These are phyloP conservation scores for Pterois miles DNA, from an alignment of 2,797 vertebrate genomes.

Conservation along the genomic window DNA sequence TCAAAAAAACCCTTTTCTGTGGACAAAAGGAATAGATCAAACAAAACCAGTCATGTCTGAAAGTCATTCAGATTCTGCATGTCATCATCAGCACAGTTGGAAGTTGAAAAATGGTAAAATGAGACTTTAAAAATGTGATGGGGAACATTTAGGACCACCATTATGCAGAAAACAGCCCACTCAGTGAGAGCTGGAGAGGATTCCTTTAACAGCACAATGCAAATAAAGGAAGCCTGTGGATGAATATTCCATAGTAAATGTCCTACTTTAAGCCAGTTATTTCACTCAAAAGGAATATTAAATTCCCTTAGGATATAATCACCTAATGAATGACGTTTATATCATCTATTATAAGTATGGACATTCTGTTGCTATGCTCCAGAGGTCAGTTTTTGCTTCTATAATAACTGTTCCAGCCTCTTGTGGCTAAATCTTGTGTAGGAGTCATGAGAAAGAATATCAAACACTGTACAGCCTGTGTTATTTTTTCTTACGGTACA, in stretches of 20 bases:
- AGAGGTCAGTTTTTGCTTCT: not conserved
- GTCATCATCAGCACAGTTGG: constrained; percentile 17
- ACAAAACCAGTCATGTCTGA: constrained; percentile 13
- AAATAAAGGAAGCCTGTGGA: constrained; percentile 18
- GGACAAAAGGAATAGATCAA: constrained; percentile 26
- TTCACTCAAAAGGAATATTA: constrained; percentile 16
- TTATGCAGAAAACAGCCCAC: constrained; percentile 23
- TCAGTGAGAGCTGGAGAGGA: constrained; percentile 10
- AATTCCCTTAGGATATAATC: not conserved
- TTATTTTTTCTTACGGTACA: constrained; percentile 1
- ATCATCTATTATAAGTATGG: not conserved
- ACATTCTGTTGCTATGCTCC: not conserved
- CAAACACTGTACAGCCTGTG: not conserved
- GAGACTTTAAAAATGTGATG: constrained; percentile 16
- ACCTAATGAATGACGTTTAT: constrained; percentile 12
- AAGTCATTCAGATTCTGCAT: constrained; percentile 19
- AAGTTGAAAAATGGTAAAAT: constrained; percentile 7
- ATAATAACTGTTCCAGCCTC: not conserved
- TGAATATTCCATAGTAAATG: constrained; percentile 2
- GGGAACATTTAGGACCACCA: constrained; percentile 31
- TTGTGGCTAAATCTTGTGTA: not conserved
- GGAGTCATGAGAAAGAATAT: not conserved
- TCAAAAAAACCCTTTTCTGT: constrained; percentile 14
- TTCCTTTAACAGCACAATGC: constrained; percentile 10
- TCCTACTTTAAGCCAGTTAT: not conserved